Percentiles rank a stretch among this genome's conserved stretches.
Evolutionary conservation across 2,113 vertebrate genomes (phyloP).

Genomic region (Blennius ocellaris): DNA sequence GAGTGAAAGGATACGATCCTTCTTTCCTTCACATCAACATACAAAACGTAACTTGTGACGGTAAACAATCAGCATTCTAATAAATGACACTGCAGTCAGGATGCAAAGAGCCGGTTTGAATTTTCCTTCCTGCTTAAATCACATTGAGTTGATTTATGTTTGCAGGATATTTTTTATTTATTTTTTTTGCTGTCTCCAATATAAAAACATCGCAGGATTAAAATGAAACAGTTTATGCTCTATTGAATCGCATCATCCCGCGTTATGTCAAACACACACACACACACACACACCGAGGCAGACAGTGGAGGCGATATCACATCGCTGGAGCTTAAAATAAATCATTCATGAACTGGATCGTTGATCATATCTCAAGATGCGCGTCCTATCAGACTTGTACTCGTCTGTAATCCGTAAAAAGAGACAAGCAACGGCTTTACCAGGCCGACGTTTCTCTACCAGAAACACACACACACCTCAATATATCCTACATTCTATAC

Average conservation of each 20-base stretch:
- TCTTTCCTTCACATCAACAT: too few relatives aligned
- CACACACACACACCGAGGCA: neutral
- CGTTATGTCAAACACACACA: constrained; percentile 32
- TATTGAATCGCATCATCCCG: constrained; percentile 53
- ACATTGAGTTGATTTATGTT: constrained; percentile 56
- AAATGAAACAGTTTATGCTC: constrained; percentile 55
- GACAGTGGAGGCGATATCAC: constrained; percentile 35
- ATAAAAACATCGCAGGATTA: constrained; percentile 29
- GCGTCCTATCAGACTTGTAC: neutral
- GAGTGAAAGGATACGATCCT: too few relatives aligned
- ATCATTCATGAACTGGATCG: constrained; percentile 24
- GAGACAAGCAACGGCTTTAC: neutral
- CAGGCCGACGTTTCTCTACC: neutral
- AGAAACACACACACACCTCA: neutral
- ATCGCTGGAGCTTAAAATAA: constrained; percentile 28
- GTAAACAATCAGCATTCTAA: too few relatives aligned
- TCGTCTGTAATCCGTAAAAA: neutral
- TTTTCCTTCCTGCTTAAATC: constrained; percentile 35
- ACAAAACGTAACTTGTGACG: too few relatives aligned
- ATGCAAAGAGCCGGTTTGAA: constrained; percentile 33
- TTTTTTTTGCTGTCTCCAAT: constrained; percentile 16
- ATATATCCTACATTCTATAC: too few relatives aligned
- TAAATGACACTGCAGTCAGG: constrained; percentile 31
- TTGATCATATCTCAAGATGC: constrained; percentile 19
- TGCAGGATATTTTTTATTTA: constrained; percentile 6